Evolutionary conservation across 2,888 invertebrate genomes (phyloP).

Genomic region (Trissolcus brochymenae): DNA sequence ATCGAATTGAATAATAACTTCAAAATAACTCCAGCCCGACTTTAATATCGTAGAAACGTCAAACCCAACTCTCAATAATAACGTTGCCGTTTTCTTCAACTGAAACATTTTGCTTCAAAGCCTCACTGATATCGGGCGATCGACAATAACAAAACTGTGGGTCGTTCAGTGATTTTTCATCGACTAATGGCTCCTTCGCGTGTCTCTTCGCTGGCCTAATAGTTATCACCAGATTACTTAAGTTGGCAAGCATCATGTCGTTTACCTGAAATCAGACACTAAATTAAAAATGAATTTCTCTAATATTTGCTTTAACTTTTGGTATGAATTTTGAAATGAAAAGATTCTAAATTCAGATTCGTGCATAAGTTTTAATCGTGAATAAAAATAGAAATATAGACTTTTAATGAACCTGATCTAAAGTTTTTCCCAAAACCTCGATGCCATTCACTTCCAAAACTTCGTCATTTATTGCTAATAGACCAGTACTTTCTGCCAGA

Average conservation of each 20-base stretch:
- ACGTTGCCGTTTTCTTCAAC: constrained; percentile 85
- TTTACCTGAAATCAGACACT: constrained; percentile 83
- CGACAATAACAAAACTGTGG: constrained; percentile 81
- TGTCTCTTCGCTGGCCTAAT: constrained; percentile 89
- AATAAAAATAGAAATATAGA: constrained; percentile 3
- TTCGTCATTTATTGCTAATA: constrained; percentile 98
- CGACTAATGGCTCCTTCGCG: constrained; percentile 77
- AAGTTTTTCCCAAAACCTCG: constrained; percentile 96
- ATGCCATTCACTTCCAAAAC: constrained; percentile 99
- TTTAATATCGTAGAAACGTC: not conserved
- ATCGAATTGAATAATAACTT: not conserved
- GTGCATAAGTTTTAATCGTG: not conserved
- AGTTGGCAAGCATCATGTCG: constrained; percentile 99
- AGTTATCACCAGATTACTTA: constrained; percentile 98
- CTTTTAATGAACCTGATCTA: constrained; percentile 87
- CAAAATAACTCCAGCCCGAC: not conserved
- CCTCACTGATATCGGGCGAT: constrained; percentile 85
- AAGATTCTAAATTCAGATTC: not conserved
- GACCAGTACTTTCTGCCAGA: constrained; percentile 96
- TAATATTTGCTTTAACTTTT: not conserved
- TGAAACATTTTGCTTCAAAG: constrained; percentile 82
- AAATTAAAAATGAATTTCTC: not conserved
- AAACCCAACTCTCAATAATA: constrained; percentile 25
- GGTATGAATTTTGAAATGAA: not conserved
- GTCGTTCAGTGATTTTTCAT: constrained; percentile 80